Base-by-base conservation (phyloP, 2,888 invertebrate species). In the Chironomus tentans region DNA sequence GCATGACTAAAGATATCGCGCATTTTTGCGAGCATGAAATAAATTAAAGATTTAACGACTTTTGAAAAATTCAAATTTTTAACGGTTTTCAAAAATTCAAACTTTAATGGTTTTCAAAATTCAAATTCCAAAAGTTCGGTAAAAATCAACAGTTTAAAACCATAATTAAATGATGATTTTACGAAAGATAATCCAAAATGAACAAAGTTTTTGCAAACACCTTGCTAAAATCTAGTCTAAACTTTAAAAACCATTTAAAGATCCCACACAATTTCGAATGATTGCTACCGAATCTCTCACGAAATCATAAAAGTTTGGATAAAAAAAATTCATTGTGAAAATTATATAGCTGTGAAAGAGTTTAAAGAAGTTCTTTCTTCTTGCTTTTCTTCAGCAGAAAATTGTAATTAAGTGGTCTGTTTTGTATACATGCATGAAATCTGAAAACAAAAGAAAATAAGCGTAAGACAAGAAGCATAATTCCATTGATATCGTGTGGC, bases 291-390 rank as follows among this genome's bases (percentile, higher is more conserved):
- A 56, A 56, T 56, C 56, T 50, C 50, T 56, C 56, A 18, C 56
- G n/a, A 56, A 56, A 56, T 56, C n/a, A 56, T 56, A 18, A 10
- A 38, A 38, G 38, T 38, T 38, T 38, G 38, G 38, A 10, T 61
- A 13, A 15, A 21, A 61, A 61, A 68, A 21, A 68, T 68, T 38
- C 38, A 70, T 70, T 48, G 70, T 46, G 24, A 70, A 71, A 71
- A 71, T 71, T 71, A 71, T 56, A 71, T 50, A 56, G 50, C 22
- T 69, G 38, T 38, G 28, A 18, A 56, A 56, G 18, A 56, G 18
- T 56, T 18, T 56, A 56, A 56, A 56, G 38, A 7, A 38, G 38
- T 7, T 56, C 18, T 56, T 15, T 56, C 15, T 56, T 15, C 7
- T 56, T 56, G 4, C 56, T 56, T n/a, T 50, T 15, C 4, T 15